Evolutionary conservation across 2,113 vertebrate genomes (phyloP).

Genomic region (Eublepharis macularius): DNA sequence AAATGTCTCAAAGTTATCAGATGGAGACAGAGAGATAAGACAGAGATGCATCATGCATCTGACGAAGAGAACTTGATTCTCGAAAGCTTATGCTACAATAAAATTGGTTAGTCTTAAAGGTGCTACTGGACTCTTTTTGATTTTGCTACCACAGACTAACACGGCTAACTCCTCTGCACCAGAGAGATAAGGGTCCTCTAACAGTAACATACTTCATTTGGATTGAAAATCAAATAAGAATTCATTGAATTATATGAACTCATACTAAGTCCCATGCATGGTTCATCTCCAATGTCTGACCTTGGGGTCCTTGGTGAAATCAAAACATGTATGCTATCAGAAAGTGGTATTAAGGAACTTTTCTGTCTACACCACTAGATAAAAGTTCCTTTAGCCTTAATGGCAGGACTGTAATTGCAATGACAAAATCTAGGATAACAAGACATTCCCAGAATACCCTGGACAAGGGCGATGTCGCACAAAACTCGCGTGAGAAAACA

Average conservation of each 20-base stretch:
- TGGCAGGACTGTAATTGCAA: neutral
- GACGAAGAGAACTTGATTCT: too few relatives aligned
- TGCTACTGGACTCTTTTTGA: too few relatives aligned
- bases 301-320: neutral
- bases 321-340: neutral
- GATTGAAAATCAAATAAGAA: neutral
- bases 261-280: neutral
- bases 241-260: too few relatives aligned
- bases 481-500: too few relatives aligned
- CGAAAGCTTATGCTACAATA: too few relatives aligned
- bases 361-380: neutral
- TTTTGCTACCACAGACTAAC: too few relatives aligned
- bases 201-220: neutral
- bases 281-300: neutral
- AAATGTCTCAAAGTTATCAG: neutral
- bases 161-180: too few relatives aligned
- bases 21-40: neutral
- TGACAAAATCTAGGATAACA: neutral
- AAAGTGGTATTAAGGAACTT: neutral
- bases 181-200: neutral
- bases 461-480: too few relatives aligned
- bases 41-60: too few relatives aligned
- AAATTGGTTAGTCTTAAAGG: too few relatives aligned
- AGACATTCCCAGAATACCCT: neutral
- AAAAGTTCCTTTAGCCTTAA: neutral